phyloP scores from a whole-genome alignment of 2,797 vertebrate genomes.

The Microcaecilia unicolor region DNA sequence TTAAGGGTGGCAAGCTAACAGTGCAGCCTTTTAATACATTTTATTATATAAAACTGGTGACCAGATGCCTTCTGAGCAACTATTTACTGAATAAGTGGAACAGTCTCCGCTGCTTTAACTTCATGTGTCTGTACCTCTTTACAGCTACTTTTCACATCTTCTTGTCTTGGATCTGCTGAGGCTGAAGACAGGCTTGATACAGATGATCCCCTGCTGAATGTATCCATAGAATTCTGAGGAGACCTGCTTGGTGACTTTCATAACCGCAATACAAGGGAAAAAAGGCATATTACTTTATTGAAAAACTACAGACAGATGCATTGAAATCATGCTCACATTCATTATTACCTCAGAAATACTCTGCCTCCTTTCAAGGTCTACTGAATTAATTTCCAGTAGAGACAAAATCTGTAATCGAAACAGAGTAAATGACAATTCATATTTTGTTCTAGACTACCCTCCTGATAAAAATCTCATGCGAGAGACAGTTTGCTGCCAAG shows the following conservation, averaged over 20 bases:
- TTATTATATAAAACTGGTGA: accelerated
- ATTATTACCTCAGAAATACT: constrained; percentile 57
- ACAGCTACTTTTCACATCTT: constrained; percentile 53
- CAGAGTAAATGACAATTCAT: too few species aligned
- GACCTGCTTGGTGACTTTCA: constrained; percentile 59
- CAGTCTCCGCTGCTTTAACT: too few species aligned
- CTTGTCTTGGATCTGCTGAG: constrained; percentile 49
- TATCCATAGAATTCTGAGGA: constrained; percentile 55
- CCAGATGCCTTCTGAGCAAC: too few species aligned
- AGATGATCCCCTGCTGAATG: constrained; percentile 75
- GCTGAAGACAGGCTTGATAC: constrained; percentile 72
- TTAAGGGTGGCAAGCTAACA: not conserved
- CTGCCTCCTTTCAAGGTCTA: constrained; percentile 43
- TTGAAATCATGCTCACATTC: too few species aligned
- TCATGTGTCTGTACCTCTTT: constrained; percentile 80
- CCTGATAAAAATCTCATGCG: too few species aligned
- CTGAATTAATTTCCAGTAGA: constrained; percentile 63
- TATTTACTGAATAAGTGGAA: too few species aligned
- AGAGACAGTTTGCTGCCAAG: too few species aligned
- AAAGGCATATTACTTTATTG: not conserved
- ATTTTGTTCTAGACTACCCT: too few species aligned
- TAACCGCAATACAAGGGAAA: not conserved
- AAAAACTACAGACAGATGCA: not conserved
- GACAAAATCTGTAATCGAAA: constrained; percentile 64
- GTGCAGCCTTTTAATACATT: accelerated